Percentiles rank a stretch among this genome's conserved stretches.
Conservation (phyloP, 2,888 invertebrate genomes). For the Papilio protenor region DNA sequence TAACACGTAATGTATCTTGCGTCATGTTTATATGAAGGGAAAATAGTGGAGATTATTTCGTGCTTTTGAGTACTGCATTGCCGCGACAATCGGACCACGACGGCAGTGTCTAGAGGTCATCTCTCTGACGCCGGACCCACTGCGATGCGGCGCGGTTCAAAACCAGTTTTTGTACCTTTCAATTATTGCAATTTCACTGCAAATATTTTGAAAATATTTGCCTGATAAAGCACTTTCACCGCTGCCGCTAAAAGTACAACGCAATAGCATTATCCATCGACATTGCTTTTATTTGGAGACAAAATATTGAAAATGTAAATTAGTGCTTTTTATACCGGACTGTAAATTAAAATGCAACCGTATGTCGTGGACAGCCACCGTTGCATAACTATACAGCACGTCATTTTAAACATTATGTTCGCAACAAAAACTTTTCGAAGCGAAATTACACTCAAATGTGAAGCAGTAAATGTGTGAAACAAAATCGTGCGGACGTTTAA, state of each 20-base stretch:
- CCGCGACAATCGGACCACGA: neutral
- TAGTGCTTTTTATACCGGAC: no score
- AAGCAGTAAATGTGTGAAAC: neutral
- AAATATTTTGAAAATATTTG: constrained; percentile 36
- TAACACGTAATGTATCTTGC: neutral
- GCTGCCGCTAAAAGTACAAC: neutral
- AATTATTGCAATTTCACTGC: constrained; percentile 39
- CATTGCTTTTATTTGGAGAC: no score
- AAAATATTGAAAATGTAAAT: no score
- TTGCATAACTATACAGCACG: neutral
- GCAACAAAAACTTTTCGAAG: constrained; percentile 1
- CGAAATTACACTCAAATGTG: neutral
- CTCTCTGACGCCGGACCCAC: neutral
- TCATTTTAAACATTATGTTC: neutral
- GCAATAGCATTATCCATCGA: neutral
- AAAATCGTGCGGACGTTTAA: neutral
- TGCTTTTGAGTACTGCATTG: neutral
- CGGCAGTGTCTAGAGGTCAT: constrained; percentile 7
- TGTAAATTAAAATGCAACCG: neutral
- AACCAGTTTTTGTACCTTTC: constrained; percentile 27
- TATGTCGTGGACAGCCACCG: neutral
- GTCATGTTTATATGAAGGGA: neutral
- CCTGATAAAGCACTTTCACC: constrained; percentile 31
- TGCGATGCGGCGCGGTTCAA: constrained; percentile 1
- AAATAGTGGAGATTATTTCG: neutral